Evolutionary conservation across 1,140 invertebrate species (phyloP).

Genomic region (Onthophagus taurus): DNA sequence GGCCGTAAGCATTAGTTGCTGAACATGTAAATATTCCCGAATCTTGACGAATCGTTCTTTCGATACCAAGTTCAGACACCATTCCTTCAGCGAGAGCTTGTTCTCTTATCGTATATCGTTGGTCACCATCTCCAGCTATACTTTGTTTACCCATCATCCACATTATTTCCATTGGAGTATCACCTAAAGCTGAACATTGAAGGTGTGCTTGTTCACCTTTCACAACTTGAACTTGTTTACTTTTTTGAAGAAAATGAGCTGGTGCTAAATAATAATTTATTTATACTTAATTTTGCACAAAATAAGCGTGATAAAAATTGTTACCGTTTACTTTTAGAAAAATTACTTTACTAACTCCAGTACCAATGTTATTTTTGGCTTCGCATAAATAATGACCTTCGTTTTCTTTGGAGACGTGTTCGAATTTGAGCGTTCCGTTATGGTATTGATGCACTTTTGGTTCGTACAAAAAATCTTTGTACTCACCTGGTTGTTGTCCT

Average conservation of each 20-base stretch:
- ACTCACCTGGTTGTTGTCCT: slow-evolving; percentile 71
- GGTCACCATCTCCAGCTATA: slow-evolving; percentile 57
- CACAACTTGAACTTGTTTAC: slow-evolving; percentile 62
- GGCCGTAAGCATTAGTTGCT: slow-evolving; percentile 80
- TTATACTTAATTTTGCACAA: neutral
- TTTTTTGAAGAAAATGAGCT: slow-evolving; percentile 72
- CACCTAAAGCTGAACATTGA: slow-evolving; percentile 80
- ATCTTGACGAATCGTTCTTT: slow-evolving; percentile 75
- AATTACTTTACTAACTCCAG: slow-evolving; percentile 78
- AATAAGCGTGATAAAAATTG: neutral
- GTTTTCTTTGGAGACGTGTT: slow-evolving; percentile 70
- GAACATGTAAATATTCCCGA: slow-evolving; percentile 81
- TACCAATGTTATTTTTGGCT: slow-evolving; percentile 81
- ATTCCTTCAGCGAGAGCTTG: slow-evolving; percentile 64
- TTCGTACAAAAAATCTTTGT: slow-evolving; percentile 73
- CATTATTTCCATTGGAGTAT: slow-evolving; percentile 76
- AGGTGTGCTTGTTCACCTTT: slow-evolving; percentile 68
- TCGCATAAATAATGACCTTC: slow-evolving; percentile 89
- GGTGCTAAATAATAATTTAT: too few species aligned
- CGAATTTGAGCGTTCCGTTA: slow-evolving; percentile 73
- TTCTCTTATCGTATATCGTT: slow-evolving; percentile 54
- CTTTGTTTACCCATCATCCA: slow-evolving; percentile 60
- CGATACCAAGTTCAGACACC: slow-evolving; percentile 68
- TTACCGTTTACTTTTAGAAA: slow-evolving; percentile 78
- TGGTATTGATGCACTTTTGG: slow-evolving; percentile 64